Evolutionary conservation across 2,888 invertebrate genomes (phyloP), one percentile per base, ranked within the genome.

Genomic region (Hemaris fuciformis): DNA sequence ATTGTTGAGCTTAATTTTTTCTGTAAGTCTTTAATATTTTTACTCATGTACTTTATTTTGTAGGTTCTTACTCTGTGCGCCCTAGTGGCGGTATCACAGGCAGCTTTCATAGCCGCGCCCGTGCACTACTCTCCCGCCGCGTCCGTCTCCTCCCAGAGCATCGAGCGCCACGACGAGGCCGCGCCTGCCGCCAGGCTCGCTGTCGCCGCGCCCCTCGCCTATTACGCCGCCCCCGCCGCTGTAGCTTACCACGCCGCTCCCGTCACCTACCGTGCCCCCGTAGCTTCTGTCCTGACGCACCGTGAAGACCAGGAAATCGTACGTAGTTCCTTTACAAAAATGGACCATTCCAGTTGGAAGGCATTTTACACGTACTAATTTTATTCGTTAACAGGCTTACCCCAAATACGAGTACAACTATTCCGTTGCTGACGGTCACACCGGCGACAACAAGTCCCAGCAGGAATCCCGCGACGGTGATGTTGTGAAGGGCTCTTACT

Each of bases 361-460:
- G 34, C 8, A 34, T 10, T 2, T 10, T 10, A n/a, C 10, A 34
- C 34, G 0, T 34, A 10, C 6, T 7, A 25, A 5, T n/a, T 48
- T 42, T 1, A 15, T 20, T 7, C 53, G 42, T 25, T 62, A n/a
- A 2, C 67, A 91, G 91, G 83, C 92, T 2, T 88, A 93, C 77
- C 93, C 93, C 48, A 89, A 91, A 72, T 93, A 94, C 81, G 87
- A 91, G 61, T 69, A 83, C 83, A 83, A 85, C 63, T 93, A 93
- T 81, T 89, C 90, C 53, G 93, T 93, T 1, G 82, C 88, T 66
- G 93, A 93, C 74, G 81, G 84, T n/a, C 88, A 90, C 77, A 90
- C 93, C 75, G 92, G 92, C 43, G 93, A 93, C 82, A 81, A 88
- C 79, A 93, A 93, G 81, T 81, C 84, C 67, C 92, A 92, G 76